Base-by-base conservation (phyloP, 2,888 invertebrate species). In the Drosophila hamatofila region DNA sequence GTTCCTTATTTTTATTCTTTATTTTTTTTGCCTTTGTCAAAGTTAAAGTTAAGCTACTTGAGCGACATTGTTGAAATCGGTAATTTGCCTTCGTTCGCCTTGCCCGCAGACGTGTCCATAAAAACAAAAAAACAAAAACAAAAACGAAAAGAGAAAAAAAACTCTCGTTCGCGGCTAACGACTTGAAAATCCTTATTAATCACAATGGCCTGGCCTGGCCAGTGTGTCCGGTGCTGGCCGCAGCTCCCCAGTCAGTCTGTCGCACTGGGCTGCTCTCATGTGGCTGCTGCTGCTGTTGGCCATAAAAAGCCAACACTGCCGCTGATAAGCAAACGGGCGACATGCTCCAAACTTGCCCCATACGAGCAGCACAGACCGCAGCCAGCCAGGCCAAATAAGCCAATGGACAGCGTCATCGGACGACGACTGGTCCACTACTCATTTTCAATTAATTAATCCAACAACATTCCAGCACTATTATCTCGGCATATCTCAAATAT, bases 401-500 rank as follows among this genome's bases (percentile, higher is more conserved):
- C 63, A 83, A 60, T 60, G 59, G 61, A 65, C 70, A 64, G 35
- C 63, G 57, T 54, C 61, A 46, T 27, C 39, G 58, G 61, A 64
- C 56, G 68, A 57, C 41, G 63, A 54, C 75, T 81, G 70, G 72
- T 83, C 80, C 88, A 88, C 84, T 81, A 81, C 86, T 90, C 86
- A 87, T 87, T 87, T 87, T 87, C 86, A 87, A 87, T 87, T 87
- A 87, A 87, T 87, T 87, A 87, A 87, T 87, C 90, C 86, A 90
- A 90, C 86, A 87, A 76, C 90, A 87, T 87, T 87, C 86, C 86
- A 79, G 79, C 84, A 86, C 90, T 90, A 87, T 87, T 87, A 90
- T 87, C 86, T 86, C 83, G 84, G 86, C 90, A 79, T 87, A 87
- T 87, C 86, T 87, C 90, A 83, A 87, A 87, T 87, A 87, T 87